These are phyloP conservation scores for Conomelus anceps DNA, from an alignment of 2,888 invertebrate genomes.

Conservation along the genomic window DNA sequence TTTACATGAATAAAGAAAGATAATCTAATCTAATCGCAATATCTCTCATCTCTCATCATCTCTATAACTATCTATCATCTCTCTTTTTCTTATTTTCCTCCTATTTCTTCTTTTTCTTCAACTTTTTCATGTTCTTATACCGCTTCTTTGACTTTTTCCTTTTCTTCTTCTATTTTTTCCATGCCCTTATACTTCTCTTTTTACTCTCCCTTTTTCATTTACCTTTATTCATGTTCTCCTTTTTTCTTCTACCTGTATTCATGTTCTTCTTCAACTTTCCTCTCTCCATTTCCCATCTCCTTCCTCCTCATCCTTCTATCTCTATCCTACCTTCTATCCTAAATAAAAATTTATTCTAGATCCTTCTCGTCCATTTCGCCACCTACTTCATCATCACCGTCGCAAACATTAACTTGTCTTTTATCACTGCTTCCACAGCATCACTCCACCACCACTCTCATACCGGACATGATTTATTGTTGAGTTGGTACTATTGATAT, in stretches of 20 bases:
- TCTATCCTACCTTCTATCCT: not conserved
- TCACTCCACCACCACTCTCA: too few relatives aligned
- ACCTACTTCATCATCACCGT: too few relatives aligned
- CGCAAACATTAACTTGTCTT: too few relatives aligned
- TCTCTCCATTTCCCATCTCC: not conserved
- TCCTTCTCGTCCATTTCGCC: too few relatives aligned
- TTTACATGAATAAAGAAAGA: too few relatives aligned
- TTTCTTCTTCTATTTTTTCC: not conserved
- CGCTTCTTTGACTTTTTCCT: not conserved
- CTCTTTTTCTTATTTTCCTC: not conserved
- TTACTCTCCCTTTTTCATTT: not conserved
- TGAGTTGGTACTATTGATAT: not conserved
- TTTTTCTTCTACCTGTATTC: not conserved
- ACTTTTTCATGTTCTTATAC: not conserved
- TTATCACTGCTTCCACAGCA: too few relatives aligned
- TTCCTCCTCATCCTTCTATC: not conserved
- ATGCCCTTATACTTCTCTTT: not conserved
- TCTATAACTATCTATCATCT: too few relatives aligned
- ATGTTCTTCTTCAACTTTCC: not conserved
- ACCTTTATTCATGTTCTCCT: not conserved
- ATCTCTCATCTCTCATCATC: too few relatives aligned
- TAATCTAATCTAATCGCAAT: too few relatives aligned
- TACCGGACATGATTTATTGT: not conserved
- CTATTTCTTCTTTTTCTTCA: not conserved
- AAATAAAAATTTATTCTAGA: too few relatives aligned